phyloP scores from a whole-genome alignment of 2,797 vertebrate genomes.

The Amblyopsis hoosieri region DNA sequence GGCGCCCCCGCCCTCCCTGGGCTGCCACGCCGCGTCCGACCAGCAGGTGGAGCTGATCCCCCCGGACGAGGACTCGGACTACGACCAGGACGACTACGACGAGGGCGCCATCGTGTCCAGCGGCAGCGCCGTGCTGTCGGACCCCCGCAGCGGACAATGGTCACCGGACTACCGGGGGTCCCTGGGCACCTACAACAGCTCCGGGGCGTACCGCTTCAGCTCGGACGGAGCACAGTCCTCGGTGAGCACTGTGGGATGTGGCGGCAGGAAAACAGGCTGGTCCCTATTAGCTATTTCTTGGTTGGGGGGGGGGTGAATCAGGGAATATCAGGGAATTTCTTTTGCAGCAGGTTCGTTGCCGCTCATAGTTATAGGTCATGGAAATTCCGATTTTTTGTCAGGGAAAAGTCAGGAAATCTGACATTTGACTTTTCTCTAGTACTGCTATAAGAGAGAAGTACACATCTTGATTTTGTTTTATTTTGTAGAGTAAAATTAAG shows the following conservation, averaged over 20 bases:
- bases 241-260: constrained; percentile 73
- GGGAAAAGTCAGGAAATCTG: no score
- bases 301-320: no score
- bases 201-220: constrained; percentile 90
- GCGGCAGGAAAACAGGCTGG: not conserved
- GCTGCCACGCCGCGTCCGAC: constrained; percentile 69
- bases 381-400: no score
- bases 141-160: constrained; percentile 88
- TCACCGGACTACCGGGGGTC: constrained; percentile 91
- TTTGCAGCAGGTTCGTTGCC: no score
- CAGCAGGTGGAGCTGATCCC: constrained; percentile 82
- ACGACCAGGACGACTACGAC: constrained; percentile 90
- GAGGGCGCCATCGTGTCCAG: constrained; percentile 88
- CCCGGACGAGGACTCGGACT: constrained; percentile 89
- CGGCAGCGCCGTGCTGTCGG: constrained; percentile 88
- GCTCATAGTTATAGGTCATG: no score
- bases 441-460: not conserved
- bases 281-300: not conserved
- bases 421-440: no score
- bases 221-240: constrained; percentile 96
- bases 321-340: no score
- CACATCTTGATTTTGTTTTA: not conserved
- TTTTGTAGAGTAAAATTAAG: no score
- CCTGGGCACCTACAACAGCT: constrained; percentile 92
- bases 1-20: constrained; percentile 80